Percentiles rank a stretch among this genome's conserved stretches.
Conservation (phyloP, 2,888 invertebrate genomes). For the Tortrix viridana region DNA sequence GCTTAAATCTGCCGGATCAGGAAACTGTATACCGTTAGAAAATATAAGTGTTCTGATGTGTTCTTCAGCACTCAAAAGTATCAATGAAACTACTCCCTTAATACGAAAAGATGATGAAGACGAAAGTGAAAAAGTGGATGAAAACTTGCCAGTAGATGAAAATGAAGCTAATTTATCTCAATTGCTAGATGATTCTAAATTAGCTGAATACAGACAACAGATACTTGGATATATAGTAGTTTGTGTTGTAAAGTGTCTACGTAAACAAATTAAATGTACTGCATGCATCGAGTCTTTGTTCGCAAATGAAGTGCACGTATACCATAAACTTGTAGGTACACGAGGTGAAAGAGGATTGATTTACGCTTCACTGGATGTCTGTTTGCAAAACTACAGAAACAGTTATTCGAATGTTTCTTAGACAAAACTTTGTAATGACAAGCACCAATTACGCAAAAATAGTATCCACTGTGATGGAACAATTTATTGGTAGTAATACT, state of each 20-base stretch:
- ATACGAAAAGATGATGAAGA: slow-evolving; percentile 8
- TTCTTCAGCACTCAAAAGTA: slow-evolving; percentile 32
- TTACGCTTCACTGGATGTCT: slow-evolving; percentile 30
- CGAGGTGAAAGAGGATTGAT: slow-evolving; percentile 38
- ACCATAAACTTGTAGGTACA: slow-evolving; percentile 36
- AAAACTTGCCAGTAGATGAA: background rate
- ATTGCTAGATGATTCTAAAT: background rate
- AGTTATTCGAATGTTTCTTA: slow-evolving; percentile 9
- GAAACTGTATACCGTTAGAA: slow-evolving; percentile 42
- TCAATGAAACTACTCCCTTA: slow-evolving; percentile 21
- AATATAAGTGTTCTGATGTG: slow-evolving; percentile 30
- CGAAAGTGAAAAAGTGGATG: background rate
- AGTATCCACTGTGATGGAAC: too few species aligned
- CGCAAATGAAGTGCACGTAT: slow-evolving; percentile 18
- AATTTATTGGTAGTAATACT: too few species aligned
- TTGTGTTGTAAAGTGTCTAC: background rate
- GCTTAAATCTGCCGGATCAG: slow-evolving; percentile 30
- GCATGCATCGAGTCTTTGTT: background rate
- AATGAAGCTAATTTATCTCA: background rate
- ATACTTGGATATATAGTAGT: background rate
- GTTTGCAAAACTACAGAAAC: slow-evolving; percentile 34
- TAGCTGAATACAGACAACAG: background rate
- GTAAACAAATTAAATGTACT: background rate
- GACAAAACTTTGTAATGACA: background rate
- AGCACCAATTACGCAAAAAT: too few species aligned